Percentiles rank a stretch among this genome's conserved stretches.
Conservation (phyloP, 2,888 invertebrate species). For the Aphelenchoides bicaudatus region DNA sequence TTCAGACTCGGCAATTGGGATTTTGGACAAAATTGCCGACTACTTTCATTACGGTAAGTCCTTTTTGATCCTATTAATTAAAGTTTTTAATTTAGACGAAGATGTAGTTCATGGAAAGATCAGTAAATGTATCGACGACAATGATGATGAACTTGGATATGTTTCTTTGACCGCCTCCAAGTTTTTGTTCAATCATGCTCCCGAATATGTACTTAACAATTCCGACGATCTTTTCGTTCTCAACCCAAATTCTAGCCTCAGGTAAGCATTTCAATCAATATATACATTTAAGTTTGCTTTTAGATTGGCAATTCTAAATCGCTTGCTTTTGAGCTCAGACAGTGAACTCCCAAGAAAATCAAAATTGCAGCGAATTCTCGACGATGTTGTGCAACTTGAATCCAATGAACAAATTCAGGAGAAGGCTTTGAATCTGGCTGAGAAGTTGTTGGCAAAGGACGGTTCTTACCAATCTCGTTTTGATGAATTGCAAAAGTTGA, state of each 20-base stretch:
- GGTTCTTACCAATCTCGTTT: background rate
- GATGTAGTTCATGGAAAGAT: background rate
- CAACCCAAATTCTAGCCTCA: conserved; percentile 5
- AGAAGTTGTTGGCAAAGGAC: background rate
- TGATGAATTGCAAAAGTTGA: conserved; percentile 3
- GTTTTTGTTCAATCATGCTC: conserved; percentile 8
- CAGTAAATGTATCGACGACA: conserved; percentile 3
- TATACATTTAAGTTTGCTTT: background rate
- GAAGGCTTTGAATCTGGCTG: conserved; percentile 7
- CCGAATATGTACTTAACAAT: background rate
- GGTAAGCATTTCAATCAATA: background rate
- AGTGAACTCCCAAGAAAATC: background rate
- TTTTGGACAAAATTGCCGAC: conserved; percentile 16
- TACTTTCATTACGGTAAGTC: conserved; percentile 17
- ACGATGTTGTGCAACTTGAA: conserved; percentile 18
- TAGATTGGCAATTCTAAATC: conserved; percentile 10
- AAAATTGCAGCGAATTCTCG: conserved; percentile 8
- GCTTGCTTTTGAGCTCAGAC: conserved; percentile 7
- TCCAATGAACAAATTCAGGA: conserved; percentile 4
- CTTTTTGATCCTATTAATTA: background rate
- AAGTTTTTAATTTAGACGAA: conserved; percentile 8
- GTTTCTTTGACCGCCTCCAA: conserved; percentile 4
- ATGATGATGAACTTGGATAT: conserved; percentile 14
- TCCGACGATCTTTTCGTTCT: background rate
- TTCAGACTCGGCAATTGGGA: conserved; percentile 16